A percentile compares a stretch with the other conserved stretches of the same genome.
phyloP scores from a whole-genome alignment of 1,140 invertebrate genomes.

The Agrypnia vestita region DNA sequence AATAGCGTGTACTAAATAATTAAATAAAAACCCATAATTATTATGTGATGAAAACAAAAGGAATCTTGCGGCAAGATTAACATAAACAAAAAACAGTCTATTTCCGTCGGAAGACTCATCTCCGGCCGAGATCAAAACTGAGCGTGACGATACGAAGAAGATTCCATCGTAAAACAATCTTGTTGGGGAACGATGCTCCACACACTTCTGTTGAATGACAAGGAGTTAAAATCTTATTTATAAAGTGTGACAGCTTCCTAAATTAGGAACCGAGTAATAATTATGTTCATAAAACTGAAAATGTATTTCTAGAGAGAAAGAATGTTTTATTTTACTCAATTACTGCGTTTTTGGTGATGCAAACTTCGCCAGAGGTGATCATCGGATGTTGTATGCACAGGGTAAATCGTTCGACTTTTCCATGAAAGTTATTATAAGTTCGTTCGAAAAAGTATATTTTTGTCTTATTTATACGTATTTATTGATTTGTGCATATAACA shows the following conservation, averaged over 20 bases:
- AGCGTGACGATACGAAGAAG: not conserved
- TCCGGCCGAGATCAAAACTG: not conserved
- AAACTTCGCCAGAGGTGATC: too few relatives aligned
- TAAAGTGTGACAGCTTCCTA: not conserved
- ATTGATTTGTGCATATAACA: too few relatives aligned
- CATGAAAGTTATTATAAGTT: too few relatives aligned
- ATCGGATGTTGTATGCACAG: too few relatives aligned
- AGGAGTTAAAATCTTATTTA: not conserved
- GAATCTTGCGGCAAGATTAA: not conserved
- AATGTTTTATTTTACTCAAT: too few relatives aligned
- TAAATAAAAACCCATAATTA: too few relatives aligned
- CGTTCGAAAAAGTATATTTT: too few relatives aligned
- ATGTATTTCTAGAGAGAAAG: too few relatives aligned
- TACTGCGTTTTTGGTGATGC: too few relatives aligned
- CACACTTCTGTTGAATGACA: not conserved
- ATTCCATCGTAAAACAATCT: constrained; percentile 7
- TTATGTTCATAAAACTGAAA: not conserved
- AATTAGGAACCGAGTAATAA: constrained; percentile 3
- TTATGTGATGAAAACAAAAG: constrained; percentile 13
- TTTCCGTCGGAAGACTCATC: constrained; percentile 4
- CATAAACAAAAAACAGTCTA: constrained; percentile 28
- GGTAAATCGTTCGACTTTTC: too few relatives aligned
- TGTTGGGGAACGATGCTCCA: not conserved
- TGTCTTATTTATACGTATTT: too few relatives aligned
- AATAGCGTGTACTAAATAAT: too few relatives aligned